Conservation (phyloP, 1,140 invertebrate genomes). For the Pentalonia nigronervosa region DNA sequence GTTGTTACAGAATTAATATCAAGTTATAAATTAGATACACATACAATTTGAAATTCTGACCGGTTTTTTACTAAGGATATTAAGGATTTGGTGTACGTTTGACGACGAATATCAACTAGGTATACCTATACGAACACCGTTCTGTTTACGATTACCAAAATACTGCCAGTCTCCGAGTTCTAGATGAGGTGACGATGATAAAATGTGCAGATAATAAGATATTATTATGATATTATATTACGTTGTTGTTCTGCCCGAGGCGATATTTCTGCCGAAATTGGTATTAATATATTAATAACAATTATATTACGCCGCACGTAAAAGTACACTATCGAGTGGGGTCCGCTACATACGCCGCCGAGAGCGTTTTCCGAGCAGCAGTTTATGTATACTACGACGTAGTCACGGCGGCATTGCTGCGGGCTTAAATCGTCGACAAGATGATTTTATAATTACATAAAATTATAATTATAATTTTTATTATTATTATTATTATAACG, state of each 20-base stretch:
- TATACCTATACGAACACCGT: too few relatives aligned
- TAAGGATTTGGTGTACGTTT: too few relatives aligned
- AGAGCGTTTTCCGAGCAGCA: background rate
- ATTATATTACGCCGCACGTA: background rate
- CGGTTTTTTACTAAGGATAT: too few relatives aligned
- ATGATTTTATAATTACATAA: background rate
- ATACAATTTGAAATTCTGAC: background rate
- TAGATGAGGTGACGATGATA: too few relatives aligned
- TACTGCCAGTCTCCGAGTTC: too few relatives aligned
- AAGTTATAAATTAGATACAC: too few relatives aligned
- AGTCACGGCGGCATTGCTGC: background rate
- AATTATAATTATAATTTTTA: too few relatives aligned
- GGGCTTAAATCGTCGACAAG: background rate
- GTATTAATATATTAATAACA: background rate
- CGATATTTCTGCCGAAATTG: background rate
- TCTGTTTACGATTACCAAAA: too few relatives aligned
- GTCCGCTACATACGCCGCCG: background rate
- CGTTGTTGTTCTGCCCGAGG: background rate
- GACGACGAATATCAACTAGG: too few relatives aligned
- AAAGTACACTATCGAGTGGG: background rate
- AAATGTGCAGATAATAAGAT: too few relatives aligned
- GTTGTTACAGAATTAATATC: too few relatives aligned
- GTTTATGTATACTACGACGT: too few relatives aligned
- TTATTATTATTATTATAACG: background rate
- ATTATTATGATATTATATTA: background rate